phyloP scores from a whole-genome alignment of 2,888 invertebrate genomes.

The Osmoderma eremita region DNA sequence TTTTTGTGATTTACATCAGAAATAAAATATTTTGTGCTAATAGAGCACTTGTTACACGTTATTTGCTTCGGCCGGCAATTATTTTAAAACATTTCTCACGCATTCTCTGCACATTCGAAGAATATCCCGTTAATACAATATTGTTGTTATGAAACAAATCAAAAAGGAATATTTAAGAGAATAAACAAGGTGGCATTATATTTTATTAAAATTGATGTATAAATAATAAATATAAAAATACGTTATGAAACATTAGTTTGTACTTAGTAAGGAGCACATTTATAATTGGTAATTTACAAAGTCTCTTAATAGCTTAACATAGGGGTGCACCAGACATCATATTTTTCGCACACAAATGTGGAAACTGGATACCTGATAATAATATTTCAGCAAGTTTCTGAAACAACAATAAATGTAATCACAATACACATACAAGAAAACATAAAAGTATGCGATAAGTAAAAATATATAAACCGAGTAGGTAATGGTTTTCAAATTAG shows the following conservation, averaged over 20 bases:
- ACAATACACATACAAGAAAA: background rate
- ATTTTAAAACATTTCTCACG: too few relatives aligned
- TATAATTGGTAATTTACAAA: slow-evolving; percentile 5
- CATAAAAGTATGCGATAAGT: background rate
- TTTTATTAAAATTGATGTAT: slow-evolving; percentile 8
- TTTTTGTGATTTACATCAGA: too few relatives aligned
- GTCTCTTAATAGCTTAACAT: slow-evolving; percentile 46
- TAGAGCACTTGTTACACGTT: too few relatives aligned
- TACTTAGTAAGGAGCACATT: slow-evolving; percentile 26
- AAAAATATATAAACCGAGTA: too few relatives aligned
- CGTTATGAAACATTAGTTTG: slow-evolving; percentile 12
- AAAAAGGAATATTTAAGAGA: background rate
- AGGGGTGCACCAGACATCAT: slow-evolving; percentile 74
- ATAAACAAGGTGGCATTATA: background rate
- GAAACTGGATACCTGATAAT: slow-evolving; percentile 75
- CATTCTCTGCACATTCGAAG: too few relatives aligned
- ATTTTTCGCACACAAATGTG: slow-evolving; percentile 75
- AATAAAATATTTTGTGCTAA: too few relatives aligned
- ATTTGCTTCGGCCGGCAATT: too few relatives aligned
- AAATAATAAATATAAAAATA: slow-evolving; percentile 20
- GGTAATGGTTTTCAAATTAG: background rate
- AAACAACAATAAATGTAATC: slow-evolving; percentile 53
- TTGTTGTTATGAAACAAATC: too few relatives aligned
- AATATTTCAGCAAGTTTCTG: slow-evolving; percentile 76
- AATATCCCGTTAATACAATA: too few relatives aligned